Evolutionary conservation across 2,888 invertebrate genomes (phyloP).

Genomic region (Autographa gamma): DNA sequence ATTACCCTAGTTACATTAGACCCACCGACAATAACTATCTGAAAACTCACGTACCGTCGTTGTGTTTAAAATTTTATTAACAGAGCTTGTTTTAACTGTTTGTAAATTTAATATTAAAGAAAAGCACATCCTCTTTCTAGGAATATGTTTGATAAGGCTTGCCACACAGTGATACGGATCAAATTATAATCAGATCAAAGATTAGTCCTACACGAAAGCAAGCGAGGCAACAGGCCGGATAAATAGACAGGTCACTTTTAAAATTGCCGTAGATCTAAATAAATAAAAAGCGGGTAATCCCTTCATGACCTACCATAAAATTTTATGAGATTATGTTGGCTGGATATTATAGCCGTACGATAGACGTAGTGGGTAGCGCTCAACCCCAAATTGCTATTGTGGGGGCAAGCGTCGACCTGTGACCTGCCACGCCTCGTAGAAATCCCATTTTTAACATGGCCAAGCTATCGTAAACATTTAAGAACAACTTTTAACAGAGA

Average conservation of each 20-base stretch:
- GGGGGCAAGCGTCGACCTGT: conserved; percentile 10
- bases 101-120: conserved; percentile 6
- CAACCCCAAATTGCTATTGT: conserved; percentile 33
- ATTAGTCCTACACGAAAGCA: background rate
- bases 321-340: conserved; percentile 32
- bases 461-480: conserved; percentile 29
- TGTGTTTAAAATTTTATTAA: conserved; percentile 3
- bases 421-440: conserved; percentile 34
- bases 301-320: conserved; percentile 32
- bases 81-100: conserved; percentile 7
- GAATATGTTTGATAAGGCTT: conserved; percentile 13
- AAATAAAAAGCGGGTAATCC: conserved; percentile 27
- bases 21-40: background rate
- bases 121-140: background rate
- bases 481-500: conserved; percentile 25
- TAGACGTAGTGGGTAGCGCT: conserved; percentile 20
- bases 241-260: conserved; percentile 11
- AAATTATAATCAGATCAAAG: conserved; percentile 19
- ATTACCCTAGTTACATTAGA: background rate
- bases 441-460: conserved; percentile 34
- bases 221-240: background rate
- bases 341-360: conserved; percentile 23
- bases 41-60: background rate
- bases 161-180: background rate
- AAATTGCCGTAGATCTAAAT: conserved; percentile 35